Percentiles rank a stretch among this genome's conserved stretches.
Evolutionary conservation across 2,113 vertebrate genomes (phyloP).

Genomic region (Petrocephalus zakoni): DNA sequence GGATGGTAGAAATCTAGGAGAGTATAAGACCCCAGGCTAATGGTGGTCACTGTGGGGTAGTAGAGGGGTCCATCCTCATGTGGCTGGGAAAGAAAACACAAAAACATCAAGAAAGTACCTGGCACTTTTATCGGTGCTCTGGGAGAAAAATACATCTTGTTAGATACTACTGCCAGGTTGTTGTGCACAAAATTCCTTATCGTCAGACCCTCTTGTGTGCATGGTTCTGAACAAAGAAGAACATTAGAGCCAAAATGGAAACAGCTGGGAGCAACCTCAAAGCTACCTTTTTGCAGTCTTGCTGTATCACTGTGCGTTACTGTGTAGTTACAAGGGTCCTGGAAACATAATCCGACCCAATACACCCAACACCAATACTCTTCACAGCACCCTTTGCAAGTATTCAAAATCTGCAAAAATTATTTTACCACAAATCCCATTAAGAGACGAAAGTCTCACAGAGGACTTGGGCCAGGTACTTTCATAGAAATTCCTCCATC

Average conservation of each 20-base stretch:
- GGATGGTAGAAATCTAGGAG: conserved; percentile 78
- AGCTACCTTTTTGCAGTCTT: too few relatives aligned
- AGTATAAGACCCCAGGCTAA: conserved; percentile 81
- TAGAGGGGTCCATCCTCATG: conserved; percentile 83
- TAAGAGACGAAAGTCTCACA: not conserved
- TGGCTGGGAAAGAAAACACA: conserved; percentile 53
- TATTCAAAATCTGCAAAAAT: not conserved
- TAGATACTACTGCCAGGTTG: not conserved
- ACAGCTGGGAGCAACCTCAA: too few relatives aligned
- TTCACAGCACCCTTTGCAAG: not conserved
- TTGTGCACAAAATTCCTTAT: not conserved
- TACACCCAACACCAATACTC: not conserved
- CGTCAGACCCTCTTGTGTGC: too few relatives aligned
- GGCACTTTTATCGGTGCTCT: not conserved
- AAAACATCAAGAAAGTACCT: not conserved
- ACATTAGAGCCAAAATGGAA: too few relatives aligned
- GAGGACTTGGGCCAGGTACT: not conserved
- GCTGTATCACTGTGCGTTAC: too few relatives aligned
- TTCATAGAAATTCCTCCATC: too few relatives aligned
- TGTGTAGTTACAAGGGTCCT: too few relatives aligned
- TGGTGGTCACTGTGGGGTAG: conserved; percentile 79
- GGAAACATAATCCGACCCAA: too few relatives aligned
- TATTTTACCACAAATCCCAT: not conserved
- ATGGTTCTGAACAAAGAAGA: too few relatives aligned
- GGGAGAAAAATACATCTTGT: not conserved